Evolutionary conservation across 2,113 vertebrate genomes (phyloP).

Genomic region (Dinomys branickii): DNA sequence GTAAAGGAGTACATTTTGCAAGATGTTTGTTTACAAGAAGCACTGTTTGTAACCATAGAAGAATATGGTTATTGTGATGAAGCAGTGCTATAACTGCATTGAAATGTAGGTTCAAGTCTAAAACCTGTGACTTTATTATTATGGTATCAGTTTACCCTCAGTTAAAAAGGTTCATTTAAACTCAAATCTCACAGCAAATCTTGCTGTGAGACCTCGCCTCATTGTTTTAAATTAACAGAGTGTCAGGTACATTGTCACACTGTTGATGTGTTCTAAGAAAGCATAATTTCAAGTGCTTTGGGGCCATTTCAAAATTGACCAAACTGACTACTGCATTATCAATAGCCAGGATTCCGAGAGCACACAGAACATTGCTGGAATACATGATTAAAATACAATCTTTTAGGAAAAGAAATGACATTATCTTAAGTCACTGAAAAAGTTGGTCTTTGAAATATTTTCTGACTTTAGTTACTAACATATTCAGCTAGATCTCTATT

Average conservation of each 20-base stretch:
- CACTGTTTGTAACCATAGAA: background rate
- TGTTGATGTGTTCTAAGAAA: background rate
- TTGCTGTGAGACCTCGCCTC: background rate
- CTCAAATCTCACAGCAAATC: background rate
- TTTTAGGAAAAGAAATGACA: background rate
- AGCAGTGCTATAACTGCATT: background rate
- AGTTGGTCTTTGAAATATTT: background rate
- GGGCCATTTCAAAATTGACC: background rate
- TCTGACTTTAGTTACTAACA: background rate
- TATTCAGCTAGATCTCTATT: background rate
- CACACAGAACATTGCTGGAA: background rate
- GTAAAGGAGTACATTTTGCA: background rate
- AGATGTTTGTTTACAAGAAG: slow-evolving; percentile 20
- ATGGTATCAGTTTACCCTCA: background rate
- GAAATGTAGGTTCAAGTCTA: background rate
- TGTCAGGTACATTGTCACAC: background rate
- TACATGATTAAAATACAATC: background rate
- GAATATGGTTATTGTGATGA: background rate
- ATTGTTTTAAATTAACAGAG: background rate
- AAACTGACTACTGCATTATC: background rate
- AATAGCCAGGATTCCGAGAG: background rate
- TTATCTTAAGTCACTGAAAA: background rate
- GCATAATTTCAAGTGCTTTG: background rate
- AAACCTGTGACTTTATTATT: background rate
- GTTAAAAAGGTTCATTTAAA: background rate